Base-by-base conservation (phyloP, 2,888 invertebrate species). In the Cristatella mucedo region DNA sequence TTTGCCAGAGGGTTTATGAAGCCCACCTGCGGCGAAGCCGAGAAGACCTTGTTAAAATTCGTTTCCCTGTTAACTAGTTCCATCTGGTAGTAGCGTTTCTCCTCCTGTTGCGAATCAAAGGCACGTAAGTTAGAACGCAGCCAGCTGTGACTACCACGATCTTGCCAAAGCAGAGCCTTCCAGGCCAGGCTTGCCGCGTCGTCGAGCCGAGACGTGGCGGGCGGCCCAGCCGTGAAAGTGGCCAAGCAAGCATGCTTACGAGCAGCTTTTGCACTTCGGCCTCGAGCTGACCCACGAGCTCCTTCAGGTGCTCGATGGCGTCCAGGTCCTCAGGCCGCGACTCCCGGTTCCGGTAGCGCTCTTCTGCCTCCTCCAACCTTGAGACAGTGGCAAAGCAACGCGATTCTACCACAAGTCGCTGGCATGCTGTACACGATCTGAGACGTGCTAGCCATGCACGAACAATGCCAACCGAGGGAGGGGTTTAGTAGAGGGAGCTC, bases 21-120 rank as follows among this genome's bases (percentile, higher is more conserved):
- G 20, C 64, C 66, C 2, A 65, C 62, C 46, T 62, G 58, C 4
- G 62, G 61, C 16, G 46, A 46, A 30, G 58, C 47, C 46, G 54
- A 62, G 47, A 66, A 66, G n/a, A 66, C 57, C 50, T 64, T 65
- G 49, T 65, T 66, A 47, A 64, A 66, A 48, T 66, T 66, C 1
- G 63, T 66, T 45, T 66, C 66, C 42, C 66, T 48, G 49, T 66
- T 66, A 5, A 66, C 61, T 38, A 66, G 51, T 44, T 66, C 66
- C 53, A 61, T 51, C 47, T 66, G 63, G 46, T 55, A 63, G 45
- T 57, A 61, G 41, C 55, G 49, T 48, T 65, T 66, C 43, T 66
- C 66, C 34, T 63, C 62, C 63, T 65, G 47, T 9, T n/a, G n/a
- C 29, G 9, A 38, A 33, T 24, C 13, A 21, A 41, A 24, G 15